Conservation (phyloP, 2,113 vertebrate genomes). For the Galemys pyrenaicus region DNA sequence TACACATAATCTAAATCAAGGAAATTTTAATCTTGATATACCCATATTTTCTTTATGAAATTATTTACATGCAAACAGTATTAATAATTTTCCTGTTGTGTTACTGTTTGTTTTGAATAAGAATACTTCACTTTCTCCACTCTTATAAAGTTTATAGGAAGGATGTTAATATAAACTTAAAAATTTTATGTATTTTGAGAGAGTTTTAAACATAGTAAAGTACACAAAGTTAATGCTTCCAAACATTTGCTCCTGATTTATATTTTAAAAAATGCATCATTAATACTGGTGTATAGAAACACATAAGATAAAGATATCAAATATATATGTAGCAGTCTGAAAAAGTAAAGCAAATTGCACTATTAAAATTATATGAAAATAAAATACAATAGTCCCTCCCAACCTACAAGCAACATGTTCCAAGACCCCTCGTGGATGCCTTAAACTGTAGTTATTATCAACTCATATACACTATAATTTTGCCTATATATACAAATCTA, state of each 20-base stretch:
- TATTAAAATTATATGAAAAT: neutral
- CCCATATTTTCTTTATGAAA: neutral
- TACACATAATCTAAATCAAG: neutral
- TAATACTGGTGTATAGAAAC: neutral
- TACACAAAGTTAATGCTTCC: neutral
- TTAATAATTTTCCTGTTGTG: neutral
- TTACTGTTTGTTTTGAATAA: neutral
- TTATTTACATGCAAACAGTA: neutral
- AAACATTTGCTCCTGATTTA: neutral
- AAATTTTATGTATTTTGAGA: neutral
- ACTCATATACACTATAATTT: neutral
- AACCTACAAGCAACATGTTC: neutral
- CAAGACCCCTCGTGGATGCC: neutral
- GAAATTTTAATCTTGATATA: neutral
- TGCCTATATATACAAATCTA: neutral
- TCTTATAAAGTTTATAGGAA: neutral
- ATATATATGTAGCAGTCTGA: neutral
- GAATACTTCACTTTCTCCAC: neutral
- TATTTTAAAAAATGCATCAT: neutral
- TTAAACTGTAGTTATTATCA: neutral
- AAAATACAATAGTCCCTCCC: neutral
- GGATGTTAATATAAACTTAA: neutral
- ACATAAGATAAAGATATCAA: neutral
- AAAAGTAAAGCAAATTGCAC: neutral
- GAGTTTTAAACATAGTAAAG: neutral